Conservation (phyloP, 1,140 invertebrate species). For the Panagrolaimus sp. region DNA sequence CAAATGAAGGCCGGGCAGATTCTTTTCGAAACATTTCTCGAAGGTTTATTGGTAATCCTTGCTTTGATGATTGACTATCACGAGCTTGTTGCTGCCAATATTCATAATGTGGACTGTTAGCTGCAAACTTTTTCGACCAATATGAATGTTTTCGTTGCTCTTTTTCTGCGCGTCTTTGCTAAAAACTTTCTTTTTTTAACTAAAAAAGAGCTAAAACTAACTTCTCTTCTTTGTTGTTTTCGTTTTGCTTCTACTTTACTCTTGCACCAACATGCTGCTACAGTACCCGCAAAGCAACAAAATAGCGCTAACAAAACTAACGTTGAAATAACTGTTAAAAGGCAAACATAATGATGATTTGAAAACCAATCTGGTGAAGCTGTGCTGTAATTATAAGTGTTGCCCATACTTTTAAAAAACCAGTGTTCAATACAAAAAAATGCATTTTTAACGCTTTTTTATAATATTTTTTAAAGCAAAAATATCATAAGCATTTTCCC, state of each 20-base stretch:
- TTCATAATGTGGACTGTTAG: constrained; percentile 1
- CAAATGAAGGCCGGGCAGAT: too few relatives aligned
- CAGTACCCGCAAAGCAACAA: background rate
- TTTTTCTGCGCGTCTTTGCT: too few relatives aligned
- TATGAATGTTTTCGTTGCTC: background rate
- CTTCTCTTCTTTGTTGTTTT: too few relatives aligned
- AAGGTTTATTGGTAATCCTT: too few relatives aligned
- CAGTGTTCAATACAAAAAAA: too few relatives aligned
- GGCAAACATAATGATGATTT: background rate
- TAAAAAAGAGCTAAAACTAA: too few relatives aligned
- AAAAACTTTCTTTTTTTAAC: constrained; percentile 23
- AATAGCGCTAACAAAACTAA: constrained; percentile 38
- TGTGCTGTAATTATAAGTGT: background rate
- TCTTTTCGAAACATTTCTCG: too few relatives aligned
- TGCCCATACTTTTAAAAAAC: background rate
- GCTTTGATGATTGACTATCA: too few relatives aligned
- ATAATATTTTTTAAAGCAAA: too few relatives aligned
- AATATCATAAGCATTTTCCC: too few relatives aligned
- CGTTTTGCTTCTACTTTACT: too few relatives aligned
- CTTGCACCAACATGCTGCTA: background rate
- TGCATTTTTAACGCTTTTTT: too few relatives aligned
- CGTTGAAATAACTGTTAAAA: constrained; percentile 26
- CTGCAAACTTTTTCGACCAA: constrained; percentile 12
- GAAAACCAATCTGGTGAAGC: background rate
- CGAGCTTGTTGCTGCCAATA: constrained; percentile 9